phyloP scores from a whole-genome alignment of 2,888 invertebrate species.

The Rhabditoides inermis region DNA sequence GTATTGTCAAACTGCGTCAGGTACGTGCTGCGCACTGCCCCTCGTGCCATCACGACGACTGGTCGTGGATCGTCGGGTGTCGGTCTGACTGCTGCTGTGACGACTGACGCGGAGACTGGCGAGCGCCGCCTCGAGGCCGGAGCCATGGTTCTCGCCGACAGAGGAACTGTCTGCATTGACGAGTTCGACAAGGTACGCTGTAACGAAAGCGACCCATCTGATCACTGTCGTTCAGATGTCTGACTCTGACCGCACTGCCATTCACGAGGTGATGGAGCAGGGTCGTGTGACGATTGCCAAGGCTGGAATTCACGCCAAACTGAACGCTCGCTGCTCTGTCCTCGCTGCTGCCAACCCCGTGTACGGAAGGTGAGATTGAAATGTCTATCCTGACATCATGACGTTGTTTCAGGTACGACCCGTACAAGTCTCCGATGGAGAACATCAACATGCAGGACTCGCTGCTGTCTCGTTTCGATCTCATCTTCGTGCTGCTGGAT shows the following conservation, averaged over 20 bases:
- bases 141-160: constrained; percentile 97
- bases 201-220: not conserved
- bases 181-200: constrained; percentile 72
- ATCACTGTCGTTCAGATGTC: constrained; percentile 74
- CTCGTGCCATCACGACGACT: constrained; percentile 89
- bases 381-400: not conserved
- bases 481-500: constrained; percentile 93
- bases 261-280: constrained; percentile 99
- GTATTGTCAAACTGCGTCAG: constrained; percentile 54
- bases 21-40: constrained; percentile 87
- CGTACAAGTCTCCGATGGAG: constrained; percentile 98
- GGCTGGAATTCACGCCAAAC: constrained; percentile 85
- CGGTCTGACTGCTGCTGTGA: constrained; percentile 95
- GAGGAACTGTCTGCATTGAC: constrained; percentile 91
- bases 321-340: constrained; percentile 94
- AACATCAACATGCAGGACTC: constrained; percentile 98
- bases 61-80: constrained; percentile 96
- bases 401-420: constrained; percentile 70
- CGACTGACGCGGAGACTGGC: constrained; percentile 80
- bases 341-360: constrained; percentile 99
- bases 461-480: constrained; percentile 89
- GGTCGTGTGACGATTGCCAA: constrained; percentile 90
- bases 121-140: constrained; percentile 65
- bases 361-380: constrained; percentile 70
- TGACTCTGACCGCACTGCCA: constrained; percentile 94